These are phyloP conservation scores for Trinorchestia longiramus DNA, from an alignment of 1,140 invertebrate genomes.

Conservation along the genomic window DNA sequence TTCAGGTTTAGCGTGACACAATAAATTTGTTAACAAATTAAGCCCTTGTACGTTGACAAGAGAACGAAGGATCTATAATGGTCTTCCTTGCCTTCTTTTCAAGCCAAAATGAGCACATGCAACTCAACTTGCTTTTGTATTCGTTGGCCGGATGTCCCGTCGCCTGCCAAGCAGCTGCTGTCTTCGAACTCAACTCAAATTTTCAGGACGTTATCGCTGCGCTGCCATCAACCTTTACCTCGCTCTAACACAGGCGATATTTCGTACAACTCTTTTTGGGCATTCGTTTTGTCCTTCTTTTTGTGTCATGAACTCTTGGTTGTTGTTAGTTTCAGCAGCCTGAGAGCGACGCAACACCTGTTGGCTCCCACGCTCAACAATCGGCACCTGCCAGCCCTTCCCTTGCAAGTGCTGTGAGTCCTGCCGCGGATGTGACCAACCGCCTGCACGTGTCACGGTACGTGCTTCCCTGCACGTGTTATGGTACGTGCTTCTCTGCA, in stretches of 20 bases:
- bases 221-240: neutral
- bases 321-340: neutral
- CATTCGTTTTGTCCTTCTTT: neutral
- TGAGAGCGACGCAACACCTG: constrained; percentile 9
- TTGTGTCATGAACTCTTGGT: neutral
- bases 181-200: neutral
- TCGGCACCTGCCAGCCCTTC: constrained; percentile 28
- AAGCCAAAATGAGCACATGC: neutral
- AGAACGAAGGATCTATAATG: neutral
- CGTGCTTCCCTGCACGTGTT: neutral
- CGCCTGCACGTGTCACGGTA: constrained; percentile 18
- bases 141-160: neutral
- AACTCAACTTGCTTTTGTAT: neutral
- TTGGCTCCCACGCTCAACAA: constrained; percentile 29
- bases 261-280: neutral
- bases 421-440: neutral
- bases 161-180: neutral
- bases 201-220: neutral
- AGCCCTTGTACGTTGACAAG: neutral
- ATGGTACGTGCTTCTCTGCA: too few relatives aligned
- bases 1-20: neutral
- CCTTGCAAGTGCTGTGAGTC: neutral
- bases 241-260: neutral
- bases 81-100: neutral
- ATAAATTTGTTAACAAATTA: neutral